These are phyloP conservation scores for Sarcophaga rosellei DNA, from an alignment of 2,888 invertebrate species.

Conservation along the genomic window DNA sequence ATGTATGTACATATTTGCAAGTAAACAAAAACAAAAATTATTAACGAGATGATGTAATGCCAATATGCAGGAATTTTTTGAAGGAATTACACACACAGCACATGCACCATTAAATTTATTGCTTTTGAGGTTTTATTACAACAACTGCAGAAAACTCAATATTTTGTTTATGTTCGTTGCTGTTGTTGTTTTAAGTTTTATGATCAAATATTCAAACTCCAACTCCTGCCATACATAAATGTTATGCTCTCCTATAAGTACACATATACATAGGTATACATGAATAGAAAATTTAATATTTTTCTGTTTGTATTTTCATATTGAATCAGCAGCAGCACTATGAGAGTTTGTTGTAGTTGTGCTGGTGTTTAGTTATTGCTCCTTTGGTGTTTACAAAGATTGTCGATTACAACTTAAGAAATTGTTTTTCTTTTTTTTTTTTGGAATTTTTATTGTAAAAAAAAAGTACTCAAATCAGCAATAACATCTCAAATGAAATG, in stretches of 20 bases:
- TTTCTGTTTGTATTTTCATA: too few species aligned
- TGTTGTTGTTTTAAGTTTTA: background rate
- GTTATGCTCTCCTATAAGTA: background rate
- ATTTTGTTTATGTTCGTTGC: background rate
- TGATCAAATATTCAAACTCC: background rate
- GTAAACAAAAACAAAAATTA: constrained; percentile 22
- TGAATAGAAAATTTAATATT: background rate
- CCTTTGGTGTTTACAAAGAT: background rate
- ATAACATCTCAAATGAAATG: constrained; percentile 8
- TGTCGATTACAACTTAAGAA: constrained; percentile 40
- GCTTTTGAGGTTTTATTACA: constrained; percentile 32
- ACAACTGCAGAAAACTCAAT: constrained; percentile 39
- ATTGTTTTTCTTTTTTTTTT: constrained; percentile 25
- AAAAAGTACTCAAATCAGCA: background rate
- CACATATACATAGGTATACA: background rate
- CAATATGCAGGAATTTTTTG: constrained; percentile 3
- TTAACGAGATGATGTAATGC: constrained; percentile 45
- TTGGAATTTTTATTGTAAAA: background rate
- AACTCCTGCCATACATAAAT: background rate
- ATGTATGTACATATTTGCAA: background rate
- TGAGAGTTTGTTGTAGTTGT: background rate
- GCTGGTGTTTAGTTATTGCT: background rate
- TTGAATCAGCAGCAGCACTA: too few species aligned
- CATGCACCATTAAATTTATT: constrained; percentile 56
- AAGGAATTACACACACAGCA: background rate